Conservation (phyloP, 1,140 invertebrate genomes). For the Matsumurasca onukii region DNA sequence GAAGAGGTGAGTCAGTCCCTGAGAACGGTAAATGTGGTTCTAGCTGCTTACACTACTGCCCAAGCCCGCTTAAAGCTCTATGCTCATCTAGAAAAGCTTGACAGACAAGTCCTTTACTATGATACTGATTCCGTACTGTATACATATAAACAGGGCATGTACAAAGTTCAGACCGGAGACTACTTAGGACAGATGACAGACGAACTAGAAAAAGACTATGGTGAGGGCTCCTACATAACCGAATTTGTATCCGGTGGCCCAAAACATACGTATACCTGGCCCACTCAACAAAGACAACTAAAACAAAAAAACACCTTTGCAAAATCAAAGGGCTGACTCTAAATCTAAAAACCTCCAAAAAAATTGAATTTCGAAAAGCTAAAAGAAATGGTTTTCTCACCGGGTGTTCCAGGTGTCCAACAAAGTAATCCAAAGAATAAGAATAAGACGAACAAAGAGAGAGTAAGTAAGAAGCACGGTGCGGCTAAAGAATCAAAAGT, state of each 20-base stretch:
- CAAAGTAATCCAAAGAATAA: no score
- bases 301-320: conserved; percentile 10
- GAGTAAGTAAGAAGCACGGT: no score
- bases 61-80: conserved; percentile 49
- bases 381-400: conserved; percentile 27
- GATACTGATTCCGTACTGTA: conserved; percentile 49
- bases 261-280: conserved; percentile 42
- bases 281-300: conserved; percentile 16
- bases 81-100: conserved; percentile 45
- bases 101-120: conserved; percentile 45
- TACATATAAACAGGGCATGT: conserved; percentile 29
- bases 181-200: no score
- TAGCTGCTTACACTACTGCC: conserved; percentile 48
- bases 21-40: conserved; percentile 43
- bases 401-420: no score
- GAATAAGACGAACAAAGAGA: no score
- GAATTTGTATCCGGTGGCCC: conserved; percentile 43
- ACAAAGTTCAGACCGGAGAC: conserved; percentile 38
- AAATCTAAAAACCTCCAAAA: conserved; percentile 33
- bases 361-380: no score
- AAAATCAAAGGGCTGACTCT: conserved; percentile 41
- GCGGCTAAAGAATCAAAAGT: no score
- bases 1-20: conserved; percentile 32
- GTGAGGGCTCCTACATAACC: conserved; percentile 41
- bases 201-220: no score